A percentile compares a stretch with the other conserved stretches of the same genome.
These are phyloP conservation scores for Alviniconcha strummeri DNA, from an alignment of 2,888 invertebrate species.

Conservation along the genomic window DNA sequence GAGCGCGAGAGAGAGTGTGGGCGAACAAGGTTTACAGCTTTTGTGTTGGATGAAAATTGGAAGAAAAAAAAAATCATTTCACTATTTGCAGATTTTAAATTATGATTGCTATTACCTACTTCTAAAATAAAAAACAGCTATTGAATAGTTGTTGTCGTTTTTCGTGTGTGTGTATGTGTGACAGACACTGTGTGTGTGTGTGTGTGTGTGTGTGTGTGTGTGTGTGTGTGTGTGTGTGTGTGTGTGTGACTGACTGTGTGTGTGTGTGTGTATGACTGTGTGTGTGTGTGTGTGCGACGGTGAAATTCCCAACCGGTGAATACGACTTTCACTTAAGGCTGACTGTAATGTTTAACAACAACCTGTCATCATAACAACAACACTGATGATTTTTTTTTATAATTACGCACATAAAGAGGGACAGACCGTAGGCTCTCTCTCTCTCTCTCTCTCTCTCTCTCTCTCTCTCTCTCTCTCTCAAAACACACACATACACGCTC, in stretches of 20 bases:
- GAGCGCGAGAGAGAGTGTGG: constrained; percentile 8
- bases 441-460: too few relatives aligned
- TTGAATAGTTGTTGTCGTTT: neutral
- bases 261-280: too few relatives aligned
- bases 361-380: too few relatives aligned
- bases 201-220: neutral
- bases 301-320: too few relatives aligned
- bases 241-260: neutral
- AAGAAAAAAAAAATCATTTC: constrained; percentile 22
- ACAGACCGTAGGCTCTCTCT: too few relatives aligned
- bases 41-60: constrained; percentile 10
- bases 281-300: too few relatives aligned
- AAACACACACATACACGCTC: too few relatives aligned
- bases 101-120: constrained; percentile 29
- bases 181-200: neutral
- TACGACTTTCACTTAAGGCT: too few relatives aligned
- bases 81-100: constrained; percentile 28
- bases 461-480: too few relatives aligned
- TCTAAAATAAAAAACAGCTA: constrained; percentile 21
- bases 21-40: neutral
- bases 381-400: too few relatives aligned
- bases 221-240: neutral
- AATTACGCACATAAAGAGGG: too few relatives aligned
- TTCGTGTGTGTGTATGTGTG: constrained; percentile 9
- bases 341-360: too few relatives aligned